phyloP scores from a whole-genome alignment of 2,113 vertebrate species.

The Myiopsitta monachus region DNA sequence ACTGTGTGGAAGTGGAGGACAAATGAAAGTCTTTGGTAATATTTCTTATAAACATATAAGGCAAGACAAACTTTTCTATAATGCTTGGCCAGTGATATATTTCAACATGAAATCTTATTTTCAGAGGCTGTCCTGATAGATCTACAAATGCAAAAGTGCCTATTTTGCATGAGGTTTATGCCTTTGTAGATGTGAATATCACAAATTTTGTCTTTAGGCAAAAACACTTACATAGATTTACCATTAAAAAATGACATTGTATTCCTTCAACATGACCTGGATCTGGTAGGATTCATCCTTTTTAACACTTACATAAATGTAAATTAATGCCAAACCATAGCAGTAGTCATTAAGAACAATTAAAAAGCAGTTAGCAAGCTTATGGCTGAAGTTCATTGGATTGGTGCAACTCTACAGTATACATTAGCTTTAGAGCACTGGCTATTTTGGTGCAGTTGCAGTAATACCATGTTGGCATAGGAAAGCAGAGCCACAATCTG shows the following conservation, averaged over 20 bases:
- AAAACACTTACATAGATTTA: neutral
- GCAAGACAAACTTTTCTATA: neutral
- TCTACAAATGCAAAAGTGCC: neutral
- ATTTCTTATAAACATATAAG: neutral
- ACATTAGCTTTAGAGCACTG: neutral
- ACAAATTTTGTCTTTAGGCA: neutral
- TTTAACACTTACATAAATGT: neutral
- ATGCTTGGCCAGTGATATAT: neutral
- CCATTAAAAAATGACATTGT: neutral
- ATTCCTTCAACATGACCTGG: neutral
- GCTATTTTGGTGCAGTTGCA: neutral
- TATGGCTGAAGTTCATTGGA: neutral
- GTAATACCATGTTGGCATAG: neutral
- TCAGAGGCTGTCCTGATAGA: neutral
- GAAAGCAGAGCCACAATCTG: neutral
- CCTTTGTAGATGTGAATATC: neutral
- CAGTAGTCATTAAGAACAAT: slow-evolving; percentile 3
- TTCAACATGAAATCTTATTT: neutral
- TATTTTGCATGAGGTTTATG: neutral
- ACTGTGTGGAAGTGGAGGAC: neutral
- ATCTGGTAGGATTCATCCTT: neutral
- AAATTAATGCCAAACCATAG: neutral
- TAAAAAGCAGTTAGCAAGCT: slow-evolving; percentile 11
- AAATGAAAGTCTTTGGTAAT: neutral
- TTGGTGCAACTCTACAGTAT: neutral